Evolutionary conservation across 2,113 vertebrate genomes (phyloP).

Genomic region (Setophaga kirtlandii): DNA sequence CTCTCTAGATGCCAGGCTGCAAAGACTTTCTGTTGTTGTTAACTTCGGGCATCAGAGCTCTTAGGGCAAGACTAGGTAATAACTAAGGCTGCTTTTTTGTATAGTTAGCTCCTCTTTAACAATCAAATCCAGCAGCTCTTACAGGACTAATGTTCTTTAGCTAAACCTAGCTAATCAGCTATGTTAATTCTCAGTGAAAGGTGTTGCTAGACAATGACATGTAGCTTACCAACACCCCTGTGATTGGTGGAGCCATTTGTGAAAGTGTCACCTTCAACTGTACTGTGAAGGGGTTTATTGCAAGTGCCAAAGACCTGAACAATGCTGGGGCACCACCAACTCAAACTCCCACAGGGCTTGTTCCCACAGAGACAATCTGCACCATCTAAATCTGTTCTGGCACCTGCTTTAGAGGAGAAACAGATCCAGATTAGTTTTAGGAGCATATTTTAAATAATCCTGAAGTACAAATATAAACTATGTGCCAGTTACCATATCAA

Average conservation of each 20-base stretch:
- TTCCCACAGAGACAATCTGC: background rate
- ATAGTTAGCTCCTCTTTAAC: background rate
- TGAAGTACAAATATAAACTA: background rate
- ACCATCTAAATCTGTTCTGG: background rate
- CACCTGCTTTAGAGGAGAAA: background rate
- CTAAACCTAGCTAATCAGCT: background rate
- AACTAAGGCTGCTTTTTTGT: background rate
- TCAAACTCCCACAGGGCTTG: fast-evolving
- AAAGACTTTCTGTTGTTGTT: background rate
- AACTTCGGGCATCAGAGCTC: background rate
- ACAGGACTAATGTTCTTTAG: fast-evolving
- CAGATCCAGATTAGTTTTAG: background rate
- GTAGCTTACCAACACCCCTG: background rate
- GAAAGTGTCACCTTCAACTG: background rate
- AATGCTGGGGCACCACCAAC: background rate
- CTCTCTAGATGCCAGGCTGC: background rate
- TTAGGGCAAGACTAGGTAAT: background rate
- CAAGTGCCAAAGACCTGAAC: background rate
- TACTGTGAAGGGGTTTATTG: background rate
- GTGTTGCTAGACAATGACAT: fast-evolving
- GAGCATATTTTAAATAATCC: background rate
- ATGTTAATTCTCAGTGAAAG: background rate
- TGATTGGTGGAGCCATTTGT: background rate
- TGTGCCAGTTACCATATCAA: background rate
- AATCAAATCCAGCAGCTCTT: background rate